Percentiles rank a stretch among this genome's conserved stretches.
phyloP scores from a whole-genome alignment of 2,888 invertebrate genomes.

The Archaeoteleia sp. region DNA sequence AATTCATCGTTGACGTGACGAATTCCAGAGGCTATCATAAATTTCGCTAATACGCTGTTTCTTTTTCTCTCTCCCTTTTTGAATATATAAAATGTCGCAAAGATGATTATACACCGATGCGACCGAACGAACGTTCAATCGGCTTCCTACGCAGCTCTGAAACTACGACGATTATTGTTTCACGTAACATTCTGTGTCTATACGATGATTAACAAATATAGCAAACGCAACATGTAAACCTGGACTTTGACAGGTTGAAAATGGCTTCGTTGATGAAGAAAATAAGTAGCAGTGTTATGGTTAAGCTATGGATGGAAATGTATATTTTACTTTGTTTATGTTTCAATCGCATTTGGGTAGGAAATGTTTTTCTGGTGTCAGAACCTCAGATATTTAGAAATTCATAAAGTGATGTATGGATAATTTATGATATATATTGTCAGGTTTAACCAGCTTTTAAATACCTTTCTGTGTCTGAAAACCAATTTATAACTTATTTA shows the following conservation, averaged over 20 bases:
- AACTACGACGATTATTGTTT: constrained; percentile 48
- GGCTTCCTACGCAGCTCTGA: constrained; percentile 40
- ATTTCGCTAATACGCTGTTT: constrained; percentile 44
- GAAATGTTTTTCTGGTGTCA: constrained; percentile 16
- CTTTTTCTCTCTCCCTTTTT: constrained; percentile 47
- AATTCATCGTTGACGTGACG: not conserved
- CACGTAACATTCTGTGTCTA: constrained; percentile 28
- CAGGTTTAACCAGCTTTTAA: too few relatives aligned
- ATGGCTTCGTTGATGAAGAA: constrained; percentile 9
- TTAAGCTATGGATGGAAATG: constrained; percentile 46
- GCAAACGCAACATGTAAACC: constrained; percentile 12
- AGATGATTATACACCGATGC: constrained; percentile 40
- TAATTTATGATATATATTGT: too few relatives aligned
- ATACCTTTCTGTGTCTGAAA: too few relatives aligned
- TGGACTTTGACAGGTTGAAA: constrained; percentile 19
- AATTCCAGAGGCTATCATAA: constrained; percentile 17
- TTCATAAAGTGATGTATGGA: too few relatives aligned
- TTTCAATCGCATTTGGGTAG: constrained; percentile 38
- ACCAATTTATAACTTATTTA: too few relatives aligned
- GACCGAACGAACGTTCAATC: constrained; percentile 42
- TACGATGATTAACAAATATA: constrained; percentile 31
- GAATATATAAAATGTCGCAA: constrained; percentile 48
- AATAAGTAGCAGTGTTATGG: constrained; percentile 15
- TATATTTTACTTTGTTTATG: constrained; percentile 29
- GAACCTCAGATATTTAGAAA: constrained; percentile 13